Evolutionary conservation across 2,113 vertebrate species (phyloP), one percentile per base, ranked within the genome.

Genomic region (Stomatorhinus ivindoensis): DNA sequence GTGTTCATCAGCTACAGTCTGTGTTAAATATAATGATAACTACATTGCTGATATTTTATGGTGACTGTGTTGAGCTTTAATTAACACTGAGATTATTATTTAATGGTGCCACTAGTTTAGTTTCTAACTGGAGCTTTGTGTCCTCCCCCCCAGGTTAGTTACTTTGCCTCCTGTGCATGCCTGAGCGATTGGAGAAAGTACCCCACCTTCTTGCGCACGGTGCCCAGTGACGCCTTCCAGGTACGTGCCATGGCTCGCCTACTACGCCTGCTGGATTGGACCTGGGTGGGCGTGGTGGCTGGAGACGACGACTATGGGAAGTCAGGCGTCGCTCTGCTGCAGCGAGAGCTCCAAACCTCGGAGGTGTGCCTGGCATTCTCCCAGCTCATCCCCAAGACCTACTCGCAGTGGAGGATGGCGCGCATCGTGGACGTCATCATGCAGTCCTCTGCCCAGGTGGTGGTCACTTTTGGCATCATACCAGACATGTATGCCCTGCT

Each of bases 191-290:
- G 89, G 11, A 88, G 31, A 80, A 92, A 88, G 65, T 93, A 90
- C 87, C 93, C 91, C 8, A 89, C 93, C 19, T 93, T 94, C 91
- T 91, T 93, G 27, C 87, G 90, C 35, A 93, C 91, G 15, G 91
- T 93, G 82, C 92, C 93, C 55, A 95, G 92, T 10, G 90, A 94
- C 89, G 91, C 93, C 46, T 93, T 93, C 90, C 93, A 94, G 91
- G 91, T 92, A 7, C 89, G 86, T 86, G 93, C 93, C 46, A 90
- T 91, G 89, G 92, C 89, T 85, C 90, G 90, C 47, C 90, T 95
- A 82, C 35, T 95, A 85, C 80, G 0, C 7, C 87, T 92, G 53
- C 92, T 93, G 61, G 91, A 91, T 44, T 94, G 94, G 93, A 91
- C 91, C 17, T 94, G 94, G 93, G 92, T 94, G 27, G 93, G 92